Conservation (phyloP, 2,888 invertebrate species). For the Allophyes oxyacanthae region DNA sequence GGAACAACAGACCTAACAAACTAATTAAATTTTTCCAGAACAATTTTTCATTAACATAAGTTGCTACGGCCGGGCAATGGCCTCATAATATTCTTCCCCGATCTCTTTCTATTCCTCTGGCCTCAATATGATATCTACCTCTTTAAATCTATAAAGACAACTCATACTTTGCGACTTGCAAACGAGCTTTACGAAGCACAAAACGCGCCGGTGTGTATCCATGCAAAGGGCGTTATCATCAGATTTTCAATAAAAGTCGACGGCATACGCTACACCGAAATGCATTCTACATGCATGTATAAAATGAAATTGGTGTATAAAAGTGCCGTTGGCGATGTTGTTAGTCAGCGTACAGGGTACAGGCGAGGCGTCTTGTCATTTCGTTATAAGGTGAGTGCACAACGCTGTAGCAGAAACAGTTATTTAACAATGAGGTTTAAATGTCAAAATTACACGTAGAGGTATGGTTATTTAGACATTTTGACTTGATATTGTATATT, state of each 20-base stretch:
- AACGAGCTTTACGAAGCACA: constrained; percentile 1
- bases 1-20: too few species aligned
- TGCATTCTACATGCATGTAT: constrained; percentile 51
- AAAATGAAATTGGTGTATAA: constrained; percentile 54
- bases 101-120: too few species aligned
- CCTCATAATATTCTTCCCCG: too few species aligned
- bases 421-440: constrained; percentile 12
- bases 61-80: too few species aligned
- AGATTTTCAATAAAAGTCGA: constrained; percentile 22
- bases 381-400: constrained; percentile 43
- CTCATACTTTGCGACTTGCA: too few species aligned
- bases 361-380: constrained; percentile 21
- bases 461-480: too few species aligned
- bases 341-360: constrained; percentile 19
- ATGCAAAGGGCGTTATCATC: constrained; percentile 8
- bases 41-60: too few species aligned
- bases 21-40: too few species aligned
- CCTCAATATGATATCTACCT: too few species aligned
- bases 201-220: background rate
- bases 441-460: too few species aligned
- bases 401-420: constrained; percentile 26
- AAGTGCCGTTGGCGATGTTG: constrained; percentile 45
- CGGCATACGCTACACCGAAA: constrained; percentile 18
- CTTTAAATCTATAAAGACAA: too few species aligned
- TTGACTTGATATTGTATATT: too few species aligned